Evolutionary conservation across 2,797 vertebrate genomes (phyloP), one percentile per base, ranked within the genome.

Genomic region (Sebastes reedi): DNA sequence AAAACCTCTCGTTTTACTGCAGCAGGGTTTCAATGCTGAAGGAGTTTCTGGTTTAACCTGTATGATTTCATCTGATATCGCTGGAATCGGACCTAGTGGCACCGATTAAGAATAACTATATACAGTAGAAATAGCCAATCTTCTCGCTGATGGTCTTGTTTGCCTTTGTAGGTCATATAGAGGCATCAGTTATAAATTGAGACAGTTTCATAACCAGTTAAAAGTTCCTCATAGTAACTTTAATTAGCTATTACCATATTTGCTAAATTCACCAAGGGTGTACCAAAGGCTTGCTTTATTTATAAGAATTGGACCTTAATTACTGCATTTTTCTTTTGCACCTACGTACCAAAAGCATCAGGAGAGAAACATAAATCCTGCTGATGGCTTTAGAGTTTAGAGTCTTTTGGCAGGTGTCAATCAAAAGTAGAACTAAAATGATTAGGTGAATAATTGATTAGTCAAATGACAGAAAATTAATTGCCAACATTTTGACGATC

Each of bases 11-110:
- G 39, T 42, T 42, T 42, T 42, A 0, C 39, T 42, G 39, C 14
- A 42, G 39, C 39, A 42, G 39, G 39, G 39, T 42, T 16, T 18
- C 13, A 42, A 25, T 25, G 36, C 13, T 39, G 36, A 39, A 39
- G 36, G 36, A 39, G 0, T 0, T 39, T 39, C 5, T 39, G 36
- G 13, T 39, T 39, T 39, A 39, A 39, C 36, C 36, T 39, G 36
- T 39, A 5, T 39, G 36, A 39, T 39, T 39, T 39, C 36, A 39
- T 39, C 36, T 14, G 36, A 39, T 39, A 0, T 39, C 2, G 13
- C 13, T 5, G 1, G 36, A 39, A 39, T 2, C 5, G 5, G 36
- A 39, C 36, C 36, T 1, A 39, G 36, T 39, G 36, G 36, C 36
- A 39, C 36, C 0, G 36, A 39, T 39, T 0, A 39, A 39, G 39